These are phyloP conservation scores for Notodonta ziczac DNA, from an alignment of 2,888 invertebrate genomes.

Conservation along the genomic window DNA sequence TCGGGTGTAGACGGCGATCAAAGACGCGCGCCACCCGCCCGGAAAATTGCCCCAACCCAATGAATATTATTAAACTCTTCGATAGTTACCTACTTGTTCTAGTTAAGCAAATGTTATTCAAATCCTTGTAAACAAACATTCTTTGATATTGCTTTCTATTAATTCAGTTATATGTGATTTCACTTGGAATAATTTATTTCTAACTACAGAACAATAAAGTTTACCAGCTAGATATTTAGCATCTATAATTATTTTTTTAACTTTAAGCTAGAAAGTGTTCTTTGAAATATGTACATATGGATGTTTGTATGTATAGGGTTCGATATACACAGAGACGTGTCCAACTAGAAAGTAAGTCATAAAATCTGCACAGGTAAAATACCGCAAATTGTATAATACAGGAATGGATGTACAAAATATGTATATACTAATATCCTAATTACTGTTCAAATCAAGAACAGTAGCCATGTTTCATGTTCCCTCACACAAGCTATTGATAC, in stretches of 20 bases:
- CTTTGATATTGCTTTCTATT: not conserved
- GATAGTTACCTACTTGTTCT: conserved; percentile 77
- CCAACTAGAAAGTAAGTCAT: too few relatives aligned
- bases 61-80: conserved; percentile 85
- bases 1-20: conserved; percentile 72
- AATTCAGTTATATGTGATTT: not conserved
- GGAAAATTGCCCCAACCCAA: conserved; percentile 83
- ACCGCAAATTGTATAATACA: too few relatives aligned
- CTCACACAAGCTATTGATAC: not conserved
- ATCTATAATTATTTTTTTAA: too few relatives aligned
- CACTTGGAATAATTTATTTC: not conserved
- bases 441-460: not conserved
- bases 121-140: not conserved
- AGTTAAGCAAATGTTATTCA: conserved; percentile 59
- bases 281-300: too few relatives aligned
- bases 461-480: not conserved
- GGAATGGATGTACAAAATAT: too few relatives aligned
- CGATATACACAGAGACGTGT: too few relatives aligned
- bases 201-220: too few relatives aligned
- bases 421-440: not conserved
- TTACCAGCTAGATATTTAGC: too few relatives aligned
- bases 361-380: too few relatives aligned
- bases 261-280: too few relatives aligned
- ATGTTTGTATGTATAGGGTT: too few relatives aligned
- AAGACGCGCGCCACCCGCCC: conserved; percentile 78